These are phyloP conservation scores for Metopolophium dirhodum DNA, from an alignment of 1,140 invertebrate species.

Conservation along the genomic window DNA sequence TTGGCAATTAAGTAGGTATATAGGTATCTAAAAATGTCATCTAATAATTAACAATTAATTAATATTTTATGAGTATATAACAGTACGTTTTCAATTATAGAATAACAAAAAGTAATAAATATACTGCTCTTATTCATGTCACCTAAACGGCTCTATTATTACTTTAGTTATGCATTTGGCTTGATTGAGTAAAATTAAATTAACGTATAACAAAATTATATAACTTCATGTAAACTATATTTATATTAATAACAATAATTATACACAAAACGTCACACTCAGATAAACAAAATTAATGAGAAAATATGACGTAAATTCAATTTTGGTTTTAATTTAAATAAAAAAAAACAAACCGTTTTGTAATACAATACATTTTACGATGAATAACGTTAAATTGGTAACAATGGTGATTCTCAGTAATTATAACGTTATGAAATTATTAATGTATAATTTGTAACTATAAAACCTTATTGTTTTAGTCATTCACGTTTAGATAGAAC, in stretches of 20 bases:
- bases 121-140: neutral
- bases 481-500: neutral
- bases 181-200: neutral
- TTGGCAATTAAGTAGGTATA: neutral
- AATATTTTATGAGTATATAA: neutral
- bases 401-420: neutral
- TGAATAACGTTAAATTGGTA: neutral
- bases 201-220: neutral
- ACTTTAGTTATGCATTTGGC: neutral
- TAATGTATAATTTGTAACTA: neutral
- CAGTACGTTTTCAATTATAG: neutral
- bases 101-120: neutral
- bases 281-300: constrained; percentile 26
- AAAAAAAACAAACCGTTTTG: neutral
- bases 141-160: neutral
- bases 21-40: neutral
- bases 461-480: neutral
- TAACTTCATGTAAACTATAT: neutral
- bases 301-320: constrained; percentile 29
- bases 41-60: neutral
- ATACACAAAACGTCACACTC: neutral
- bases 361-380: neutral
- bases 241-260: neutral
- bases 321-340: constrained; percentile 3
- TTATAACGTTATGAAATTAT: neutral